Conservation (phyloP, 2,113 vertebrate species). For the Sprattus sprattus region DNA sequence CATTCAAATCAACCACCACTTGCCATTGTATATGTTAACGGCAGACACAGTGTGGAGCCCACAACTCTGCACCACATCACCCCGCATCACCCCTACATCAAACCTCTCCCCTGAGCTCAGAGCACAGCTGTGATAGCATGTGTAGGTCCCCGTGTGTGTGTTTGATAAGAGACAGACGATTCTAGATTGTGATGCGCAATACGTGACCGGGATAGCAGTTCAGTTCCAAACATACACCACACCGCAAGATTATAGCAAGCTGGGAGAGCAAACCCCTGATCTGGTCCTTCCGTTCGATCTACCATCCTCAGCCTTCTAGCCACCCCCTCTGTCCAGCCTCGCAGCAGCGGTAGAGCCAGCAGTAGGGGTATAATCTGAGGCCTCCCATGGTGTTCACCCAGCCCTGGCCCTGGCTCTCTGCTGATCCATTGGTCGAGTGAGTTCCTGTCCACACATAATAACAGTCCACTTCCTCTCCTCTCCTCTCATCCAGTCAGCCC, state of each 20-base stretch:
- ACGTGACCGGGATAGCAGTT: background rate
- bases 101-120: background rate
- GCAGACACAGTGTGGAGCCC: background rate
- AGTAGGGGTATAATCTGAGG: background rate
- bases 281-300: background rate
- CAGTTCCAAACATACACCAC: background rate
- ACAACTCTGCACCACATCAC: background rate
- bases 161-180: background rate
- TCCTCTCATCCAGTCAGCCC: constrained; percentile 33
- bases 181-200: background rate
- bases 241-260: constrained; percentile 3
- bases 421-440: background rate
- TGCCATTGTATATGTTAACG: background rate
- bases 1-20: background rate
- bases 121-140: background rate
- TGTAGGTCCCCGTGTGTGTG: background rate
- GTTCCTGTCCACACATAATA: constrained; percentile 18
- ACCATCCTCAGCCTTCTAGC: background rate
- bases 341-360: background rate
- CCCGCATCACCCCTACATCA: background rate
- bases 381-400: background rate
- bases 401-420: constrained; percentile 13
- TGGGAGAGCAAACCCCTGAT: background rate
- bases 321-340: background rate
- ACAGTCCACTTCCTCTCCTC: background rate